Conservation (phyloP, 2,888 invertebrate genomes). For the Caenorhabditis sinica region DNA sequence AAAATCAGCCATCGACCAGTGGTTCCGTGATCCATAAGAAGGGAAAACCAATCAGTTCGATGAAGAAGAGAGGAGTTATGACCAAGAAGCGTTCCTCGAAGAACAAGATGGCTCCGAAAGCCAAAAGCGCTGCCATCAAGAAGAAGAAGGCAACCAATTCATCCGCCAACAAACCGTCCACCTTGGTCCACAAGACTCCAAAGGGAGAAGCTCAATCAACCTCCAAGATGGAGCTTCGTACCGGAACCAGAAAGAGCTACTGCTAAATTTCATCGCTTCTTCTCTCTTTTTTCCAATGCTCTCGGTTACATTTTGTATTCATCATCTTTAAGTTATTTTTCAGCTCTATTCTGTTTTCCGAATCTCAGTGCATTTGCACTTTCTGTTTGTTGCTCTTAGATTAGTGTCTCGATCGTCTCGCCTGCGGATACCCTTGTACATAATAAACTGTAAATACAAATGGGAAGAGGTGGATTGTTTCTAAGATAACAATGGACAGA, state of each 20-base stretch:
- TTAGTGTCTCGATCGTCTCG: background rate
- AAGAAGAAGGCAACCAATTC: slow-evolving; percentile 42
- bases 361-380: slow-evolving; percentile 29
- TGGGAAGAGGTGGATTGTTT: too few relatives aligned
- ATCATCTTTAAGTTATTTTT: slow-evolving; percentile 18
- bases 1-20: slow-evolving; percentile 44
- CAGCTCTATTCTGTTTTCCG: slow-evolving; percentile 28
- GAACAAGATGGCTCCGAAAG: slow-evolving; percentile 51
- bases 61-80: slow-evolving; percentile 47
- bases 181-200: slow-evolving; percentile 46
- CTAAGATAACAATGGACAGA: too few relatives aligned
- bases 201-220: slow-evolving; percentile 40
- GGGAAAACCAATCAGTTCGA: slow-evolving; percentile 26
- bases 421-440: slow-evolving; percentile 3
- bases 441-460: slow-evolving; percentile 39
- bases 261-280: slow-evolving; percentile 9
- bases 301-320: background rate
- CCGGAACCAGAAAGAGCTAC: slow-evolving; percentile 64
- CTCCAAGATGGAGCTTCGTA: slow-evolving; percentile 55
- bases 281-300: background rate
- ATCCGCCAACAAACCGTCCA: background rate
- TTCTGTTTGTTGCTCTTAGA: slow-evolving; percentile 21
- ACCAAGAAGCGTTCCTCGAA: slow-evolving; percentile 44
- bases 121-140: slow-evolving; percentile 11
- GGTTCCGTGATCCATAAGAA: slow-evolving; percentile 27